A percentile compares a stretch with the other conserved stretches of the same genome.
phyloP scores from a whole-genome alignment of 2,797 vertebrate genomes.

The Gallirallus australis region DNA sequence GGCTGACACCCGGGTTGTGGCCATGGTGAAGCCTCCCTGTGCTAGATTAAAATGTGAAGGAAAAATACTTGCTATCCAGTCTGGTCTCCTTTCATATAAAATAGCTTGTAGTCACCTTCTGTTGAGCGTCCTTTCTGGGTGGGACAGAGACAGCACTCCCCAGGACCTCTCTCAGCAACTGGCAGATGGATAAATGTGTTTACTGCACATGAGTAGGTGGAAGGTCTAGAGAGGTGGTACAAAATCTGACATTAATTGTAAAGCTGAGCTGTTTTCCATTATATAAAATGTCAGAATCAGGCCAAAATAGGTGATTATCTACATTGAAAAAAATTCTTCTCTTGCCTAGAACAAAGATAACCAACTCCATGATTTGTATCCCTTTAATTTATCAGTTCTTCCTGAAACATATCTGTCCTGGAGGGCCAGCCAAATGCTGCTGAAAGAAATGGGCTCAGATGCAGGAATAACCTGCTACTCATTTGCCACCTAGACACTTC shows the following conservation, averaged over 20 bases:
- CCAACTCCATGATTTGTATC: neutral
- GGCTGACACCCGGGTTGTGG: neutral
- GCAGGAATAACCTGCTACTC: neutral
- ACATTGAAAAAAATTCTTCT: neutral
- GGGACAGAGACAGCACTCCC: neutral
- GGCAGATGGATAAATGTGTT: neutral
- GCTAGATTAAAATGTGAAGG: neutral
- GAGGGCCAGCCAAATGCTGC: neutral
- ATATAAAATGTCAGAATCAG: neutral
- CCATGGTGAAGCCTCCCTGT: neutral
- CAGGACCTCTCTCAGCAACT: neutral
- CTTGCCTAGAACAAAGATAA: neutral
- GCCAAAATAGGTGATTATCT: neutral
- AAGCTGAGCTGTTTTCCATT: neutral
- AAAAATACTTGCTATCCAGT: neutral
- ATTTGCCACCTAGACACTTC: neutral
- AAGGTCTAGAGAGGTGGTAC: neutral
- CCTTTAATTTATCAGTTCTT: neutral
- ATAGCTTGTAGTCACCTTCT: neutral
- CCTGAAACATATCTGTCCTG: neutral
- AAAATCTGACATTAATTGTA: neutral
- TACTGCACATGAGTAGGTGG: neutral
- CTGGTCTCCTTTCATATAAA: neutral
- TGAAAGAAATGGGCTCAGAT: neutral
- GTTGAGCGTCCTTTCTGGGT: neutral